Conservation (phyloP, 2,113 vertebrate genomes). For the Chlorodrepanis virens region DNA sequence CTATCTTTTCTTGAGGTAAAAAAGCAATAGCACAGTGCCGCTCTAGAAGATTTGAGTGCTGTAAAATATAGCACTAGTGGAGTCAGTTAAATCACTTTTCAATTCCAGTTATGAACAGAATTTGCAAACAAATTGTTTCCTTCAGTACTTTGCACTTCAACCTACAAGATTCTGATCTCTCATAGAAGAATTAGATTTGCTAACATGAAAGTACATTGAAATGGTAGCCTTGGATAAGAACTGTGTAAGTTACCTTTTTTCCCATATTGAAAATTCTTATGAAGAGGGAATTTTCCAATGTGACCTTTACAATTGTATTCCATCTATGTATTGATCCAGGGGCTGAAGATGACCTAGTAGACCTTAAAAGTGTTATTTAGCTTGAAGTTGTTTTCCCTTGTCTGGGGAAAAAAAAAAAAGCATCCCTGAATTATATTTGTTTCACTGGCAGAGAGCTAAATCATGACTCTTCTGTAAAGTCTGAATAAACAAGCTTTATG, state of each 20-base stretch:
- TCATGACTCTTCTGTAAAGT: neutral
- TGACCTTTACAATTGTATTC: neutral
- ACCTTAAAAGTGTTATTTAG: neutral
- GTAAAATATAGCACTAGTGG: neutral
- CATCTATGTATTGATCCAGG: neutral
- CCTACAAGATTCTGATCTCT: neutral
- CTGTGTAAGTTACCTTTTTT: neutral
- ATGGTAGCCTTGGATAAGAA: neutral
- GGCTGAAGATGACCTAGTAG: neutral
- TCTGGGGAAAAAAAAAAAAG: neutral
- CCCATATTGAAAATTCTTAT: neutral
- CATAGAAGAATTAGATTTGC: neutral
- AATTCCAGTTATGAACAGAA: neutral
- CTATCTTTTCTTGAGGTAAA: neutral
- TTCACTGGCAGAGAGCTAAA: neutral
- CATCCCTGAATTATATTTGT: neutral
- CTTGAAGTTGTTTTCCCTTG: neutral
- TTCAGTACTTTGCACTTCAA: neutral
- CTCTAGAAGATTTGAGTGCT: neutral
- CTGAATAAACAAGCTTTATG: neutral
- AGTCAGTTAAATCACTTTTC: neutral
- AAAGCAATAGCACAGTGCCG: neutral
- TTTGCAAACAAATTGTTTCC: neutral
- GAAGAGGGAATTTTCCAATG: neutral
- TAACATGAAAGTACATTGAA: neutral